phyloP scores from a whole-genome alignment of 2,797 vertebrate genomes.

The Mico argentatus region DNA sequence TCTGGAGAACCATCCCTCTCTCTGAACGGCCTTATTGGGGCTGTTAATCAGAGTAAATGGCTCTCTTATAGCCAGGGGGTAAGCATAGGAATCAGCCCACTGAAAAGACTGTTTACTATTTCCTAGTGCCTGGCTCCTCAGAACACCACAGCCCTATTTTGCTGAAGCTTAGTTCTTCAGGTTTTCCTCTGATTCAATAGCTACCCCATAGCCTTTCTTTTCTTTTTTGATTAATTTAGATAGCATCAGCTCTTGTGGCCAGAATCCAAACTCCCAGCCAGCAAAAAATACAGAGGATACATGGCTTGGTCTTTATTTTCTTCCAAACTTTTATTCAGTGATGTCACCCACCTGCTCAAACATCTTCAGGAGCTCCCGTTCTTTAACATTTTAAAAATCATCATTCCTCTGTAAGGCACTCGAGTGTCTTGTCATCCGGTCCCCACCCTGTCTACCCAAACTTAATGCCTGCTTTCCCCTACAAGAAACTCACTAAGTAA shows the following conservation, averaged over 20 bases:
- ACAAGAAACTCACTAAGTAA: neutral
- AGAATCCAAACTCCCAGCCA: slow-evolving; percentile 13
- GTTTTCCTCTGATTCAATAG: neutral
- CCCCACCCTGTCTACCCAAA: neutral
- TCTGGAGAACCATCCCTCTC: neutral
- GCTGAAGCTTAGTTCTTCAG: neutral
- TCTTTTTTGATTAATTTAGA: neutral
- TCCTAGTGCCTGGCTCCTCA: neutral
- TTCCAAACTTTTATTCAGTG: neutral
- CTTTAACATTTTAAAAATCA: neutral
- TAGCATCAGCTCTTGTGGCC: neutral
- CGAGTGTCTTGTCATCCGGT: neutral
- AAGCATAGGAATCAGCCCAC: neutral
- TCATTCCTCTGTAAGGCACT: neutral
- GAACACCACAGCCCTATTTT: neutral
- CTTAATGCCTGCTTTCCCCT: neutral
- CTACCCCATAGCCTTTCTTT: neutral
- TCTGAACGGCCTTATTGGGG: neutral
- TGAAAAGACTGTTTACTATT: neutral
- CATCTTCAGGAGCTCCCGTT: neutral
- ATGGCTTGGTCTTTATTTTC: neutral
- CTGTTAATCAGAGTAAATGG: neutral
- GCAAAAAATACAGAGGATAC: neutral
- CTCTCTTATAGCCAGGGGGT: neutral
- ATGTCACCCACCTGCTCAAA: neutral